Percentiles rank a stretch among this genome's conserved stretches.
These are phyloP conservation scores for Echinarachnius parma DNA, from an alignment of 53 echinoderm and acorn worm genomes.

Conservation along the genomic window DNA sequence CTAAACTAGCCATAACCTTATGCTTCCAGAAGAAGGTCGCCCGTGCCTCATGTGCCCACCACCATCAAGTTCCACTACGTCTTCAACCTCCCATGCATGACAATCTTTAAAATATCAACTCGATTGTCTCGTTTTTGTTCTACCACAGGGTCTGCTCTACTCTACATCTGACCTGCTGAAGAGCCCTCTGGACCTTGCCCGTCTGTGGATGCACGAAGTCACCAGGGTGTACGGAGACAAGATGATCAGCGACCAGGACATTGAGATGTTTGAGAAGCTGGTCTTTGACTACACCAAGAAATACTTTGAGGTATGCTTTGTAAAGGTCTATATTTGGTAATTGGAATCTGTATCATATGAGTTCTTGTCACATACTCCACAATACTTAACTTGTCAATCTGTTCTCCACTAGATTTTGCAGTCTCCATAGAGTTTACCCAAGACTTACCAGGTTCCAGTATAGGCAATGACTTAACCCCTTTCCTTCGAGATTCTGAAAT, in stretches of 20 bases:
- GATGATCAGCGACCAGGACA: conserved; percentile 84
- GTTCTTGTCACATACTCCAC: no score
- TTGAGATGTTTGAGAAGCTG: conserved; percentile 69
- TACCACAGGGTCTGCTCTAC: conserved; percentile 76
- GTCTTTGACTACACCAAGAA: conserved; percentile 84
- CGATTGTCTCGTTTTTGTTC: not conserved
- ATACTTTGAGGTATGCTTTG: conserved; percentile 74
- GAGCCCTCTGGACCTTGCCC: conserved; percentile 74
- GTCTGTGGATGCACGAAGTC: conserved; percentile 88
- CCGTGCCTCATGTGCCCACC: conserved; percentile 87
- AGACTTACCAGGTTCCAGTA: no score
- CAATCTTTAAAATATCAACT: no score
- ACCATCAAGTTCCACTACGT: conserved; percentile 99
- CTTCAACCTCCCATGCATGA: conserved; percentile 96
- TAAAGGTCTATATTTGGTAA: no score
- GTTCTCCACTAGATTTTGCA: no score
- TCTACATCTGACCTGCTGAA: conserved; percentile 81
- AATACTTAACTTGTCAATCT: no score
- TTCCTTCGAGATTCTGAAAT: no score
- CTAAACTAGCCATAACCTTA: no score
- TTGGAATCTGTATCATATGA: no score
- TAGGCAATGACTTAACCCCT: no score
- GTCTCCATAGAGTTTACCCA: no score
- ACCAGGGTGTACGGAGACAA: conserved; percentile 92
- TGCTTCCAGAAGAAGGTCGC: conserved; percentile 94